Percentiles rank a stretch among this genome's conserved stretches.
phyloP scores from a whole-genome alignment of 2,113 vertebrate species.

The Haliaeetus leucogaster region DNA sequence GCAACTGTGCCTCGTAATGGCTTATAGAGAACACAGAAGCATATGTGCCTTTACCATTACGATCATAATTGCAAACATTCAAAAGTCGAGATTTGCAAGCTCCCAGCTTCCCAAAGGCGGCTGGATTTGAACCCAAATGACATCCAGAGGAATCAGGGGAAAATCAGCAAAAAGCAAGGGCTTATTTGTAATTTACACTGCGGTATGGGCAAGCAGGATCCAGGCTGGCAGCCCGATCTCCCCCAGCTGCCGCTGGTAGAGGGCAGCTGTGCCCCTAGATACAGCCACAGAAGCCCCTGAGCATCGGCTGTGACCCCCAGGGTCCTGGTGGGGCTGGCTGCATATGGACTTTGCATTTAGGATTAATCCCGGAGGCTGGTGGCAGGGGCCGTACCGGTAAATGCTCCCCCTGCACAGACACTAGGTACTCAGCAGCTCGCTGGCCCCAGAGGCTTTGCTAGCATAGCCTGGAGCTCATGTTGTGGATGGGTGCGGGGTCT shows the following conservation, averaged over 20 bases:
- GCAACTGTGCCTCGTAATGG: not conserved
- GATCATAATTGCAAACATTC: slow-evolving; percentile 29
- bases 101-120: not conserved
- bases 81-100: not conserved
- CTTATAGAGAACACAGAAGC: slow-evolving; percentile 6
- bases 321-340: not conserved
- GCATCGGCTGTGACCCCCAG: not conserved
- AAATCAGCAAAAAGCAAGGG: slow-evolving; percentile 4
- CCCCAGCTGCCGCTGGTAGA: not conserved
- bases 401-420: not conserved
- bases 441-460: not conserved
- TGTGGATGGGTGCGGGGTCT: not conserved
- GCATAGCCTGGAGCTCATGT: not conserved
- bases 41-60: slow-evolving; percentile 45
- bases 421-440: rapidly evolving
- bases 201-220: not conserved
- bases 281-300: not conserved
- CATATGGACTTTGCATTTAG: not conserved
- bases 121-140: not conserved
- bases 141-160: not conserved
- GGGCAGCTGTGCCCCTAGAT: not conserved
- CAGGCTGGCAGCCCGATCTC: not conserved
- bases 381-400: not conserved
- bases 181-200: not conserved
- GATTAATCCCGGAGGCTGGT: not conserved